Percentiles rank a stretch among this genome's conserved stretches.
These are phyloP conservation scores for Diploptera punctata DNA, from an alignment of 2,888 invertebrate species.

Conservation along the genomic window DNA sequence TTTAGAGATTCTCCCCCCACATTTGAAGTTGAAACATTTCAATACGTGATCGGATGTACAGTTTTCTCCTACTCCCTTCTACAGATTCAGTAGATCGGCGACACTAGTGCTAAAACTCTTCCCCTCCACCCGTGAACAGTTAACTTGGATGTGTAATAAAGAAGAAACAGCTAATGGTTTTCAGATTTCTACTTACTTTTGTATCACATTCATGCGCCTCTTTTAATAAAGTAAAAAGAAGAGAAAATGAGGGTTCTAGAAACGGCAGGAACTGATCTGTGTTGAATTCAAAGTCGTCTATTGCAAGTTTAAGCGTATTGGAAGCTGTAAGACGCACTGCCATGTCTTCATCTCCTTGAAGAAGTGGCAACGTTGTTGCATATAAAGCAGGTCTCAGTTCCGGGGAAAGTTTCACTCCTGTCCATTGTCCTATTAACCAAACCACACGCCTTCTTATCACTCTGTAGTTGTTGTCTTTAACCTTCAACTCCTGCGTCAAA, in stretches of 20 bases:
- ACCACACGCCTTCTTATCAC: slow-evolving; percentile 85
- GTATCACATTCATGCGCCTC: slow-evolving; percentile 92
- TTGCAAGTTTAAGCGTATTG: slow-evolving; percentile 79
- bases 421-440: slow-evolving; percentile 78
- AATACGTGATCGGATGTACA: too few relatives aligned
- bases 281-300: slow-evolving; percentile 94
- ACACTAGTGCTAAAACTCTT: too few relatives aligned
- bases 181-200: slow-evolving; percentile 64
- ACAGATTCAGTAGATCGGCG: too few relatives aligned
- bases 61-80: too few relatives aligned
- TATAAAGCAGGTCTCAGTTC: slow-evolving; percentile 84
- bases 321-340: slow-evolving; percentile 89
- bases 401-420: slow-evolving; percentile 78
- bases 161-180: background rate
- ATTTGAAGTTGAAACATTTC: too few relatives aligned
- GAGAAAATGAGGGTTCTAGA: slow-evolving; percentile 77
- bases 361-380: slow-evolving; percentile 74
- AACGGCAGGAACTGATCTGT: slow-evolving; percentile 85
- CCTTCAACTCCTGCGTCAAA: slow-evolving; percentile 80
- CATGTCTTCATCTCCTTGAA: slow-evolving; percentile 80
- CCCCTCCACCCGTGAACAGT: too few relatives aligned
- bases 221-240: slow-evolving; percentile 83
- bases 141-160: background rate
- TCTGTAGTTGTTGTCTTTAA: slow-evolving; percentile 81
- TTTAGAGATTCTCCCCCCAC: too few relatives aligned